Conservation (phyloP, 2,888 invertebrate species). For the Watsonalla binaria region DNA sequence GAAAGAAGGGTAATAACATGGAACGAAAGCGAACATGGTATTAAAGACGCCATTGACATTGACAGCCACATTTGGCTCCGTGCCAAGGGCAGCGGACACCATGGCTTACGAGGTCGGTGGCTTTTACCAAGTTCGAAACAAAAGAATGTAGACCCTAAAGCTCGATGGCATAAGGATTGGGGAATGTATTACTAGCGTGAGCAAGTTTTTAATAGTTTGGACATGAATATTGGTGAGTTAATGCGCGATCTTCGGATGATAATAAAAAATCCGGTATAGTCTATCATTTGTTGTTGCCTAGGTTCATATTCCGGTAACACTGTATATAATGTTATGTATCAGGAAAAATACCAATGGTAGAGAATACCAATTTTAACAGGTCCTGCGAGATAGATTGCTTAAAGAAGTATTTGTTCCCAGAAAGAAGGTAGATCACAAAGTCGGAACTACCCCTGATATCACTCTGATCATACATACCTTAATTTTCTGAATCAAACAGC, state of each 20-base stretch:
- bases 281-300: neutral
- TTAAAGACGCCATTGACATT: slow-evolving; percentile 64
- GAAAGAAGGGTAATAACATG: neutral
- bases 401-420: too few species aligned
- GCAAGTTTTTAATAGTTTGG: slow-evolving; percentile 29
- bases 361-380: too few species aligned
- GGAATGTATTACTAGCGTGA: slow-evolving; percentile 15
- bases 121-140: slow-evolving; percentile 15
- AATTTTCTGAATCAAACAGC: neutral
- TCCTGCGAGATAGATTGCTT: too few species aligned
- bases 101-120: slow-evolving; percentile 43
- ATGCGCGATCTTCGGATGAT: neutral
- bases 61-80: slow-evolving; percentile 46
- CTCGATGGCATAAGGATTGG: neutral
- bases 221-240: slow-evolving; percentile 27
- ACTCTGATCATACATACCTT: neutral
- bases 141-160: neutral
- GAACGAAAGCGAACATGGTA: slow-evolving; percentile 39
- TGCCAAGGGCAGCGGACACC: slow-evolving; percentile 41
- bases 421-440: too few species aligned
- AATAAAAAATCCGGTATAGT: neutral
- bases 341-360: too few species aligned
- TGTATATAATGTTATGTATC: neutral
- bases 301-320: too few species aligned
- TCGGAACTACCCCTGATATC: too few species aligned